Evolutionary conservation across 2,113 vertebrate species (phyloP).

Genomic region (Ochotona princeps): DNA sequence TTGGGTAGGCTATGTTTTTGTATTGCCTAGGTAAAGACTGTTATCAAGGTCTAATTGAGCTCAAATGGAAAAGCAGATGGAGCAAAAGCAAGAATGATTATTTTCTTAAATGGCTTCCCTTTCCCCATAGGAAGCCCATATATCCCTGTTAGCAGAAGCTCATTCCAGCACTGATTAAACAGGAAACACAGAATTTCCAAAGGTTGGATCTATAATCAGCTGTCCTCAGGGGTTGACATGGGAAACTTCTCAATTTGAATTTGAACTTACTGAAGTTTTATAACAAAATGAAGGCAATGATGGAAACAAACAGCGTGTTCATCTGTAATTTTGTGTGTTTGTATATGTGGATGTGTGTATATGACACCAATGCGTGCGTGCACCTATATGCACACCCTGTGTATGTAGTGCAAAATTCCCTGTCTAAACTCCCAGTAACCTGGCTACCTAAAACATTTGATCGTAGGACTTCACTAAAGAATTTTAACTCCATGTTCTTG

Average conservation of each 20-base stretch:
- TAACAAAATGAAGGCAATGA: slow-evolving; percentile 77
- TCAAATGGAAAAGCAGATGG: slow-evolving; percentile 79
- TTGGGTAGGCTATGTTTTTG: slow-evolving; percentile 75
- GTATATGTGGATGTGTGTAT: not conserved
- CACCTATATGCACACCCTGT: not conserved
- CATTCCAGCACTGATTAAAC: slow-evolving; percentile 91
- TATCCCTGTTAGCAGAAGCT: slow-evolving; percentile 89
- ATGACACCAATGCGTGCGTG: not conserved
- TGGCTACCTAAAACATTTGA: slow-evolving; percentile 8
- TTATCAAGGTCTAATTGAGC: slow-evolving; percentile 85
- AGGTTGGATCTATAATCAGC: slow-evolving; percentile 91
- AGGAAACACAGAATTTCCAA: slow-evolving; percentile 90
- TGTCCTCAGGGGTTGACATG: slow-evolving; percentile 85
- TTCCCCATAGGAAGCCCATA: slow-evolving; percentile 88
- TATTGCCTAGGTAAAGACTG: slow-evolving; percentile 80
- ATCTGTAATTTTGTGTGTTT: not conserved
- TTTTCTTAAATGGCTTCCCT: slow-evolving; percentile 89
- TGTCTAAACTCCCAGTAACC: not conserved
- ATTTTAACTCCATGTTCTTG: slow-evolving; percentile 44
- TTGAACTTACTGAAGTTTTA: slow-evolving; percentile 83
- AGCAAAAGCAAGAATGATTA: slow-evolving; percentile 86
- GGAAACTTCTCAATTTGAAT: slow-evolving; percentile 87
- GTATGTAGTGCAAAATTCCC: not conserved
- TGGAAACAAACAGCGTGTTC: slow-evolving; percentile 11
- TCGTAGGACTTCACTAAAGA: slow-evolving; percentile 1